phyloP scores from a whole-genome alignment of 2,797 vertebrate species.

The Propithecus perrieri region DNA sequence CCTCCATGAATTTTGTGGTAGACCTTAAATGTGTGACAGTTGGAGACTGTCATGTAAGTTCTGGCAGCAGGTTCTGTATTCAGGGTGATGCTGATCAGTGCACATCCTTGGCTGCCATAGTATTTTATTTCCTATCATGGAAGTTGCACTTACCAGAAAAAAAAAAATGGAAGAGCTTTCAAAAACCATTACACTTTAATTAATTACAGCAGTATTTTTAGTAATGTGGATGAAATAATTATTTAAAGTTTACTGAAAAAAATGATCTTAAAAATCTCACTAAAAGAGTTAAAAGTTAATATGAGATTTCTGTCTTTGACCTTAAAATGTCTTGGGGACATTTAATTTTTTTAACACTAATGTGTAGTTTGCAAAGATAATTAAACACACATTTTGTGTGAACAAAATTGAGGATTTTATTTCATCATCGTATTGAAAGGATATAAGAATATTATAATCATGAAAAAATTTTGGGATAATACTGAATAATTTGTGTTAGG shows the following conservation, averaged over 20 bases:
- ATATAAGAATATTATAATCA: not conserved
- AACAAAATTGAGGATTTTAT: not conserved
- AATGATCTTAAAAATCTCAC: not conserved
- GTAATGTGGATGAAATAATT: conserved; percentile 21
- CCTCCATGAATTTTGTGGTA: not conserved
- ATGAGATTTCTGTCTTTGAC: not conserved
- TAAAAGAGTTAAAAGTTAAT: not conserved
- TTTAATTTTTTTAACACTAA: not conserved
- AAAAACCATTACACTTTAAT: not conserved
- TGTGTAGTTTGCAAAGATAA: not conserved
- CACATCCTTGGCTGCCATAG: not conserved
- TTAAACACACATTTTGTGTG: not conserved
- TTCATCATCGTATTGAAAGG: not conserved
- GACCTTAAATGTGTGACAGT: not conserved
- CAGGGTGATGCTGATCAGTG: not conserved
- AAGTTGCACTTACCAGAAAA: not conserved
- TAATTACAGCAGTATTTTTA: not conserved
- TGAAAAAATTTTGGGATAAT: not conserved
- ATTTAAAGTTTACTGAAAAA: not conserved
- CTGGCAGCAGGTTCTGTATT: not conserved
- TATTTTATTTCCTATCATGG: not conserved
- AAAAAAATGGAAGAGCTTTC: not conserved
- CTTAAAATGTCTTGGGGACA: not conserved
- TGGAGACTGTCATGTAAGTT: not conserved
- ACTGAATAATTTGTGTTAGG: not conserved